These are phyloP conservation scores for Pseudococcus longispinus DNA, from an alignment of 2,888 invertebrate genomes.

Conservation along the genomic window DNA sequence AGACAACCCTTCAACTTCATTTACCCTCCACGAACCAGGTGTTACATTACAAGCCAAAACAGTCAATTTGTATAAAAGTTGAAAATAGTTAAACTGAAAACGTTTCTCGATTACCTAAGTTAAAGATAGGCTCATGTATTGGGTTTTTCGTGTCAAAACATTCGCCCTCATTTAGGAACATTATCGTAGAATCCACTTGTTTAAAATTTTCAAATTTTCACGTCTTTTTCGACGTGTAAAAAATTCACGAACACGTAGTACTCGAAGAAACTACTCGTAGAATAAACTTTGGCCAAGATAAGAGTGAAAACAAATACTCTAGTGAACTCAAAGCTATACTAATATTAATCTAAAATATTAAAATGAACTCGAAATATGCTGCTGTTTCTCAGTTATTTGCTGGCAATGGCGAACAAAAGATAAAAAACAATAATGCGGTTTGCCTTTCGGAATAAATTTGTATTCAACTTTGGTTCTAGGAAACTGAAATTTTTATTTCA, in stretches of 20 bases:
- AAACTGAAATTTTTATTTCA: not conserved
- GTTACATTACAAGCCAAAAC: no score
- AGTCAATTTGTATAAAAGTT: no score
- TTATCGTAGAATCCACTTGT: not conserved
- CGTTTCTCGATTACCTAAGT: no score
- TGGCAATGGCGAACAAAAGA: not conserved
- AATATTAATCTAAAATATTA: conserved; percentile 26
- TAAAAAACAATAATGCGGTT: not conserved
- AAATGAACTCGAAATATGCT: not conserved
- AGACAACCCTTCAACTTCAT: not conserved
- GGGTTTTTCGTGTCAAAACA: not conserved
- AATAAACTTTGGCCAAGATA: not conserved
- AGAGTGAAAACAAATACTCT: not conserved
- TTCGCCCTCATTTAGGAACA: not conserved
- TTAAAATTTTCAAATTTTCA: not conserved
- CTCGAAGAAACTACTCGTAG: not conserved
- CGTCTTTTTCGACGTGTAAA: not conserved
- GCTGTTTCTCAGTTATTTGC: not conserved
- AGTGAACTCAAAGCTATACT: not conserved
- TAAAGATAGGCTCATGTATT: no score
- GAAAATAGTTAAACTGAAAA: no score
- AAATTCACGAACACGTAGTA: not conserved
- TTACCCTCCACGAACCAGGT: no score
- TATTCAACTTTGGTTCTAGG: not conserved
- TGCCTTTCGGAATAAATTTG: not conserved